Evolutionary conservation across 2,797 vertebrate species (phyloP).

Genomic region (Karalla daura): DNA sequence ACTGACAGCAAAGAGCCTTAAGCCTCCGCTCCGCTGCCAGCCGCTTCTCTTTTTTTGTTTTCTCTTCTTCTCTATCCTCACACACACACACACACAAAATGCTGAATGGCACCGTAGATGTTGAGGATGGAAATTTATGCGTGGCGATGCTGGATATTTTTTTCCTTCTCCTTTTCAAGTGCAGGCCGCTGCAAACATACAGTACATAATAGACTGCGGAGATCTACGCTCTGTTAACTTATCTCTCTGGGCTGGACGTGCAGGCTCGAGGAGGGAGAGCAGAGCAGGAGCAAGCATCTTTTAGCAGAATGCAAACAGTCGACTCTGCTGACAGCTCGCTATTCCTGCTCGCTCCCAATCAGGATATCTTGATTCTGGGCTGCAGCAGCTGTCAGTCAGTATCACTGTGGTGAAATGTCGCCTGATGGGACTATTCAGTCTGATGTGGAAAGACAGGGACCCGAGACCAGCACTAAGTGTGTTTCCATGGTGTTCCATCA

Average conservation of each 20-base stretch:
- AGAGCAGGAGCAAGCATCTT: conserved; percentile 25
- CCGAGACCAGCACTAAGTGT: conserved; percentile 43
- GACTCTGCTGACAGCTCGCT: conserved; percentile 51
- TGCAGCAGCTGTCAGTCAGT: conserved; percentile 61
- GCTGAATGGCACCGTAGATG: conserved; percentile 57
- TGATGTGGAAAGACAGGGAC: conserved; percentile 35
- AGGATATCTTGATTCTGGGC: conserved; percentile 51
- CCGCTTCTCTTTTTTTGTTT: conserved; percentile 41
- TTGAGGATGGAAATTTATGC: conserved; percentile 70
- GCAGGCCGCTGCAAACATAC: conserved; percentile 59
- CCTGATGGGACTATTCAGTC: conserved; percentile 36
- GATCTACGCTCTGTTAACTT: conserved; percentile 43
- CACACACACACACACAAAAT: conserved; percentile 48
- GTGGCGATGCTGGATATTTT: conserved; percentile 33
- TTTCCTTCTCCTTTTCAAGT: conserved; percentile 8
- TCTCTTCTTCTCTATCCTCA: conserved; percentile 38
- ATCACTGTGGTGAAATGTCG: conserved; percentile 32
- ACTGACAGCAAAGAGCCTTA: conserved; percentile 64
- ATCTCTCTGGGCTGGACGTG: conserved; percentile 46
- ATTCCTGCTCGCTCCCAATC: conserved; percentile 40
- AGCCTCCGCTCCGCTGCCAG: conserved; percentile 62
- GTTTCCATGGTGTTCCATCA: no score
- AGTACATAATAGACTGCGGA: conserved; percentile 57
- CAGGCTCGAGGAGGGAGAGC: conserved; percentile 15
- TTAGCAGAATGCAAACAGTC: conserved; percentile 38